Conservation (phyloP, 2,797 vertebrate species). For the Urophycis tenuis region DNA sequence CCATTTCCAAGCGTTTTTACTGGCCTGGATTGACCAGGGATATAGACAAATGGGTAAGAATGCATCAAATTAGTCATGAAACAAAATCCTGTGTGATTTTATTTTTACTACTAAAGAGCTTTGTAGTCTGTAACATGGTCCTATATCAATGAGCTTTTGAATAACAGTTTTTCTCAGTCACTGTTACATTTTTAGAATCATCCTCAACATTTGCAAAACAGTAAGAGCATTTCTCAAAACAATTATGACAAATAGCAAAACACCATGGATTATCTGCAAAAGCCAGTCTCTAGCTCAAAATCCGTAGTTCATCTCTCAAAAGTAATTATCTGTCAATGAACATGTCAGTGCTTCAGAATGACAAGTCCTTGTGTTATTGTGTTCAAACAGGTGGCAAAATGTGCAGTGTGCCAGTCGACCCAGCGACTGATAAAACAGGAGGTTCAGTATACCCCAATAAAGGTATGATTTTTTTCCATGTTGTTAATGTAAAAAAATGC, state of each 20-base stretch:
- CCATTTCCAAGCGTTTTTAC: slow-evolving; percentile 3
- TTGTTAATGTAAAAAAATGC: slow-evolving; percentile 4
- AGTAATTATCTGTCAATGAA: too few relatives aligned
- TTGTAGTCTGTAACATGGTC: too few relatives aligned
- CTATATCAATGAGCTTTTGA: slow-evolving; percentile 1
- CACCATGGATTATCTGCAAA: too few relatives aligned
- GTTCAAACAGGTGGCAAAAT: neutral
- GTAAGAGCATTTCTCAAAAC: too few relatives aligned
- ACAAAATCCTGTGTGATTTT: slow-evolving; percentile 3
- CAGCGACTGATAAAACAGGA: slow-evolving; percentile 3
- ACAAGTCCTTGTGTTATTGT: neutral
- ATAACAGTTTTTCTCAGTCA: too few relatives aligned
- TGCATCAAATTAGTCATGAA: neutral
- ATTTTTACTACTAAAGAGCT: slow-evolving; percentile 5
- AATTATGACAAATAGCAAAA: too few relatives aligned
- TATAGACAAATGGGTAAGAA: slow-evolving; percentile 2
- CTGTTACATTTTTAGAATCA: too few relatives aligned
- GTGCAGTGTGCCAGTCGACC: slow-evolving; percentile 1
- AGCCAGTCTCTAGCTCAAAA: too few relatives aligned
- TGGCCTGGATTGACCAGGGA: slow-evolving; percentile 1
- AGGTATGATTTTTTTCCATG: neutral
- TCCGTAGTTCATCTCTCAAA: too few relatives aligned
- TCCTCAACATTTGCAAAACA: too few relatives aligned
- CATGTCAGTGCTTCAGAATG: too few relatives aligned
- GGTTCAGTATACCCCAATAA: slow-evolving; percentile 5